Percentiles rank a stretch among this genome's conserved stretches.
Conservation (phyloP, 1,140 invertebrate species). For the Teleogryllus occipitalis region DNA sequence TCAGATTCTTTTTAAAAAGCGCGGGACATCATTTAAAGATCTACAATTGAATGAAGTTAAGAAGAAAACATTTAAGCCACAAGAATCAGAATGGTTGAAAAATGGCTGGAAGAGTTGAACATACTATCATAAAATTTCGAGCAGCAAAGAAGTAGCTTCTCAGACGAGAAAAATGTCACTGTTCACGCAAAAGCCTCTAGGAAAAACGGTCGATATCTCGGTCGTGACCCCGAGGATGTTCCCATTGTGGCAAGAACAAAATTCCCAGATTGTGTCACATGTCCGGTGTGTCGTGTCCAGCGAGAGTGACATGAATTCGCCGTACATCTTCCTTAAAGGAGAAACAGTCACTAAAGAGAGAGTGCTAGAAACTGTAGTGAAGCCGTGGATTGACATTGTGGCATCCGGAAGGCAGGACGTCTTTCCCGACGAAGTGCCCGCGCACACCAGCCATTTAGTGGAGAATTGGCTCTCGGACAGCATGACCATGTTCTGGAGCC, state of each 20-base stretch:
- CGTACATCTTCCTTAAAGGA: constrained; percentile 7
- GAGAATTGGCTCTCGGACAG: constrained; percentile 6
- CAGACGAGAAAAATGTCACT: background rate
- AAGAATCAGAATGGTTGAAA: no score
- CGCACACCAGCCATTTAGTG: constrained; percentile 9
- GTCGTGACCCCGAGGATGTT: background rate
- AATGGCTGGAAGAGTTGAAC: no score
- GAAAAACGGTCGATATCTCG: background rate
- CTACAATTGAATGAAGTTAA: no score
- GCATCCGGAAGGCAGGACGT: no score
- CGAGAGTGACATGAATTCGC: background rate
- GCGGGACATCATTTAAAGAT: no score
- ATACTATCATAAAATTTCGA: no score
- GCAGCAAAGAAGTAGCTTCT: background rate
- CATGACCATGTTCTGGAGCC: constrained; percentile 10
- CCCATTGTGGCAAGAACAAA: background rate
- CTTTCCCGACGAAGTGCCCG: background rate
- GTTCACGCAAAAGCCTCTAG: background rate
- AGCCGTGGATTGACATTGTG: background rate
- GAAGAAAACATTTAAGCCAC: no score
- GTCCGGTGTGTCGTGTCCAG: background rate
- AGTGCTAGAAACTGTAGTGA: background rate
- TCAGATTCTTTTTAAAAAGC: no score
- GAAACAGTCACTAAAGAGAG: constrained; percentile 7
- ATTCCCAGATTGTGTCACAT: background rate